Base-by-base conservation (phyloP, 2,113 vertebrate genomes). In the Hippocampus guttulatus region DNA sequence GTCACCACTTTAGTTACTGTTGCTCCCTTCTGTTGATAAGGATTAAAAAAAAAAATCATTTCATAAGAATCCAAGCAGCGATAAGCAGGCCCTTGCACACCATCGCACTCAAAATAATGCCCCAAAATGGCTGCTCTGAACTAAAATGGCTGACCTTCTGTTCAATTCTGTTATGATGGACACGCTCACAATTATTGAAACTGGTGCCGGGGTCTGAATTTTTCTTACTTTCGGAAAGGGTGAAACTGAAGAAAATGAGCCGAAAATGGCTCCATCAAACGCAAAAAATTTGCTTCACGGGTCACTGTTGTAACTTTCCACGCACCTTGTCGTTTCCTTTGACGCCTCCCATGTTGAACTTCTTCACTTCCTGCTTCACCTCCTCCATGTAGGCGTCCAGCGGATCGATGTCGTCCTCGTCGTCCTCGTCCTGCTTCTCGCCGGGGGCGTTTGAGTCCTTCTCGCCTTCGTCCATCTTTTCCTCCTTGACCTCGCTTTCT, bases 361-460 rank as follows among this genome's bases (percentile, higher is more conserved):
- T 99, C 87, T 99, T 99, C 63, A 99, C 97, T 81, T 99, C 97
- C 83, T 99, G 96, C 80, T 98, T 99, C 51, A 99, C 96, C 92
- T 97, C 97, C 87, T 99, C 97, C 97, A 99, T 99, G 75, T 98
- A 99, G 25, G 97, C 97, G 76, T 99, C 97, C 76, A 99, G 84
- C 33, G 97, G 94, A 79, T 99, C 97, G 43, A 98, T 82, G 51
- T 98, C 97, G 23, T 98, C 96, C 71, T 88, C 88, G 64, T 89
- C 88, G 0, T 63, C 5, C 75, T 78, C 88, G 0, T 63, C 5
- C 75, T 77, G 40, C 69, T 87, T 93, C 73, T 96, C 95, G 81
- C 85, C 87, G 3, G 84, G 91, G 79, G 90, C 87, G 65, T 90
- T 90, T 80, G 92, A 90, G 75, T 89, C 94, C 71, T 95, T 93